These are phyloP conservation scores for Thripadectes ignobilis DNA, from an alignment of 2,797 vertebrate species.

Conservation along the genomic window DNA sequence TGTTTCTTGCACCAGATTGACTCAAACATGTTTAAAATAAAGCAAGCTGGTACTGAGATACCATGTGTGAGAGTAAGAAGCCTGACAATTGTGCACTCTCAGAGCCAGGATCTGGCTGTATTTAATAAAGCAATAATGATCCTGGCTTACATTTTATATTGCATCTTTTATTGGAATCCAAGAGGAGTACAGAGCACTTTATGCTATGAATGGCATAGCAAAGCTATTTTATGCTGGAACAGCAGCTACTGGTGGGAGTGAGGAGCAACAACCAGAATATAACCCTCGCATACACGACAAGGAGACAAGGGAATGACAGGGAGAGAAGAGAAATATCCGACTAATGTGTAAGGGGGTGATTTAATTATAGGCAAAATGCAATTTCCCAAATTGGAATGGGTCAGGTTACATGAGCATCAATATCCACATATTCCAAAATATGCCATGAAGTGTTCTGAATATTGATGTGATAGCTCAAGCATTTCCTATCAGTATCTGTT, in stretches of 20 bases:
- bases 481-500: conserved; percentile 1
- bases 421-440: conserved; percentile 47
- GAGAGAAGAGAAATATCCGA: conserved; percentile 23
- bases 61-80: conserved; percentile 4
- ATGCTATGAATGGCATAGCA: conserved; percentile 53
- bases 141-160: conserved; percentile 52
- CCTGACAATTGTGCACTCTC: background rate
- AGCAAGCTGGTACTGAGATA: conserved; percentile 17
- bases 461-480: conserved; percentile 33
- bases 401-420: background rate
- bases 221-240: conserved; percentile 47
- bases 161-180: conserved; percentile 52
- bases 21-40: conserved; percentile 22
- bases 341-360: background rate
- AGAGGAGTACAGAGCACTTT: conserved; percentile 14
- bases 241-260: conserved; percentile 64
- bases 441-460: background rate
- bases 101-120: conserved; percentile 35
- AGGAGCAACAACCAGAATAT: conserved; percentile 27
- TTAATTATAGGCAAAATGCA: conserved; percentile 54
- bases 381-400: conserved; percentile 55
- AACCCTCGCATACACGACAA: conserved; percentile 12
- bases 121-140: conserved; percentile 62
- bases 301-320: conserved; percentile 44
- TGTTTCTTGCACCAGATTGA: conserved; percentile 39